Conservation (phyloP, 92 coral and sea anemone species). For the Porites rus region DNA sequence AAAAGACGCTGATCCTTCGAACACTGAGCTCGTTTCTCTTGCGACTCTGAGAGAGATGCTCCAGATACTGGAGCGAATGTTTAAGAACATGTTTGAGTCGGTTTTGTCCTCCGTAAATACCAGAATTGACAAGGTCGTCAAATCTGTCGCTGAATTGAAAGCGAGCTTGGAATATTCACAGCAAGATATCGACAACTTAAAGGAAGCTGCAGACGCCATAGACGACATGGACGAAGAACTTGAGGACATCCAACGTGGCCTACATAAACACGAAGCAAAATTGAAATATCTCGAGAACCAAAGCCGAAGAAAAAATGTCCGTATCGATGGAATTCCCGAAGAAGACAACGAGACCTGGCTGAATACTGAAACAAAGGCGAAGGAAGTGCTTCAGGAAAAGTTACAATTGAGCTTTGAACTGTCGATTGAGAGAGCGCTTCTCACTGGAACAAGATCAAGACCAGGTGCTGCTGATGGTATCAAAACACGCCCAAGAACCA, state of each 20-base stretch:
- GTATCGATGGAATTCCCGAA: background rate
- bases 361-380: background rate
- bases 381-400: no score
- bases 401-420: no score
- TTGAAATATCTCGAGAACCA: background rate
- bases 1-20: conserved; percentile 15
- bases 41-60: background rate
- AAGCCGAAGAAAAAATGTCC: background rate
- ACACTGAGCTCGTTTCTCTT: conserved; percentile 7
- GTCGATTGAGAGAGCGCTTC: background rate
- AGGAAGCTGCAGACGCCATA: conserved; percentile 29
- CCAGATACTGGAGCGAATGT: conserved; percentile 11
- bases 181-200: conserved; percentile 17
- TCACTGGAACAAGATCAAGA: background rate
- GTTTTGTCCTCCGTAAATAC: background rate
- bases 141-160: conserved; percentile 23
- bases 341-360: background rate
- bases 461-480: background rate
- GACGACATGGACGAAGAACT: conserved; percentile 7
- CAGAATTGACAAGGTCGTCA: background rate
- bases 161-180: conserved; percentile 1
- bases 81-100: conserved; percentile 6
- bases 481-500: background rate
- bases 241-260: background rate
- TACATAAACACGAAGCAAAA: no score